Evolutionary conservation across 2,888 invertebrate genomes (phyloP).

Genomic region (Apodemia hepburni): DNA sequence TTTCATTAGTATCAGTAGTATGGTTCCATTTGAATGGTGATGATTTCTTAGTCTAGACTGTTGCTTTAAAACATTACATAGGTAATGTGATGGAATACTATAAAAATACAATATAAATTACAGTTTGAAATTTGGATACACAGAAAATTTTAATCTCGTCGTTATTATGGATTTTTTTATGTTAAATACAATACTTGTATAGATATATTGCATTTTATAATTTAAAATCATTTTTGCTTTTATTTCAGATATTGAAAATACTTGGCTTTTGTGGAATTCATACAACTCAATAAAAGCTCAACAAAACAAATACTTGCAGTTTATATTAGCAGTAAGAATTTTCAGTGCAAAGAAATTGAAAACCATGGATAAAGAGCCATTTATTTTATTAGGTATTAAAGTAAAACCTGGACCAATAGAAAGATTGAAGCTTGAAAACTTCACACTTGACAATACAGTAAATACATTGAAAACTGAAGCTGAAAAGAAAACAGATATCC

Average conservation of each 20-base stretch:
- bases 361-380: conserved; percentile 51
- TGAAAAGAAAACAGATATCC: conserved; percentile 76
- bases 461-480: conserved; percentile 79
- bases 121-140: too few species aligned
- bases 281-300: background rate
- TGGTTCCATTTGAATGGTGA: too few species aligned
- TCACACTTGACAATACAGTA: conserved; percentile 82
- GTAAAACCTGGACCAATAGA: conserved; percentile 70
- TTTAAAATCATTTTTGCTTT: background rate
- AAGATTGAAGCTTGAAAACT: conserved; percentile 75
- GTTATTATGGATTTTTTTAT: too few species aligned
- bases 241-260: background rate
- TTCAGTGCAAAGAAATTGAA: conserved; percentile 6
- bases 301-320: background rate
- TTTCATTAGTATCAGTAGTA: too few species aligned
- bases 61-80: too few species aligned
- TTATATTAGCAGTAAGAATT: background rate
- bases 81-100: too few species aligned
- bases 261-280: background rate
- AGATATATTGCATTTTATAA: background rate
- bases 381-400: conserved; percentile 66
- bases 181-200: too few species aligned
- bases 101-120: too few species aligned
- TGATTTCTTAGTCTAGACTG: too few species aligned
- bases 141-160: too few species aligned